Evolutionary conservation across 2,888 invertebrate species (phyloP), one percentile per base, ranked within the genome.

Genomic region (Caenorhabditis japonica): DNA sequence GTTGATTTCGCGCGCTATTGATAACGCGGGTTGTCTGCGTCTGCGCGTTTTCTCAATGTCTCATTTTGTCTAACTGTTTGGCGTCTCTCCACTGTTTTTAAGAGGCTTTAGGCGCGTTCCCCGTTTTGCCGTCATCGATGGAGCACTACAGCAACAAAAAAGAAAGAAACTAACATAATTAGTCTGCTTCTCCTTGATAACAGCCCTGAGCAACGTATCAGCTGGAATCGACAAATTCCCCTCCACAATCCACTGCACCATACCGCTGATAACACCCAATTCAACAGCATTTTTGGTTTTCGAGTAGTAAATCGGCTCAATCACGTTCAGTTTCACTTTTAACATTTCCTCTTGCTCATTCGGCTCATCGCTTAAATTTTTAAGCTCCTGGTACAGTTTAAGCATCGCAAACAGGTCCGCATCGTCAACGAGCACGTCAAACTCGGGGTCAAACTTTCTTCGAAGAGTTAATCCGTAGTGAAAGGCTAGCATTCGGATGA

Each of bases 201-300:
- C 19, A 21, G 41, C 56, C 38, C 44, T 66, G 17, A 73, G 25
- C 17, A 73, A n/a, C n/a, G 73, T 66, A 27, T 73, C 73, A 4
- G 66, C 73, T 25, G 66, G 51, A 10, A 60, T 51, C 13, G 73
- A 73, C 10, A 73, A 47, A 34, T 66, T 73, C 17, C 13, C 36
- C 41, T 55, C 59, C 34, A 73, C 17, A n/a, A 73, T 73, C 73
- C 73, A 73, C 27, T 66, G 66, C n/a, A 56, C 17, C 73, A 73
- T 66, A 5, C 60, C 47, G 17, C 13, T 39, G 1, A 73, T 51
- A 8, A 73, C 15, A 13, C 46, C 56, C 10, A 13, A 21, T 39
- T 66, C n/a, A 2, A 73, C 53, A 2, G 30, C 41, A 12, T 49
- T 47, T 8, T n/a, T 56, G 0, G 73, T 60, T 46, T 73, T 73